Percentiles rank a stretch among this genome's conserved stretches.
phyloP scores from a whole-genome alignment of 2,113 vertebrate species.

The Ellobius talpinus region DNA sequence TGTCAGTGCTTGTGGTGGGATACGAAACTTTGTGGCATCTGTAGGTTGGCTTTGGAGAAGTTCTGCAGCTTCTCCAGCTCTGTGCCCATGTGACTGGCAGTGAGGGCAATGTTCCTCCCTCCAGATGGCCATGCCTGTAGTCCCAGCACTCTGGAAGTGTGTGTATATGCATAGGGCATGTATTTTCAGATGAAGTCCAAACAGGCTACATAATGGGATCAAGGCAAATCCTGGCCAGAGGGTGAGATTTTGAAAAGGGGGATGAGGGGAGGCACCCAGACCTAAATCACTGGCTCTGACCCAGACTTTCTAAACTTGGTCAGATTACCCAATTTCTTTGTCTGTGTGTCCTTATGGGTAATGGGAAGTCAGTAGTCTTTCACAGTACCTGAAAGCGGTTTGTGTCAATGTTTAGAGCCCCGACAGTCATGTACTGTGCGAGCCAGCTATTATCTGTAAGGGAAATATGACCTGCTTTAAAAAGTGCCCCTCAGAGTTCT shows the following conservation, averaged over 20 bases:
- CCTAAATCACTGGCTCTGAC: background rate
- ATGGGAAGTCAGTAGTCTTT: background rate
- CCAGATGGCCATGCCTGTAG: background rate
- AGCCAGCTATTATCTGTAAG: background rate
- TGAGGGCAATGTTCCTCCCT: background rate
- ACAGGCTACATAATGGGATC: background rate
- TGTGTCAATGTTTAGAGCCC: background rate
- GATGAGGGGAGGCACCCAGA: background rate
- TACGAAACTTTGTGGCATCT: background rate
- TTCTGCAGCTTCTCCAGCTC: background rate
- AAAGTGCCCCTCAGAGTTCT: background rate
- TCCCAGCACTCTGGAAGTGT: background rate
- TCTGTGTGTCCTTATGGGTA: background rate
- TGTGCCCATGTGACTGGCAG: background rate
- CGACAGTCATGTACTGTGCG: background rate
- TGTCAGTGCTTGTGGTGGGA: background rate
- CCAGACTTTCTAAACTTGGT: background rate
- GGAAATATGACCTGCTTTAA: background rate
- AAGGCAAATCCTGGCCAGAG: background rate
- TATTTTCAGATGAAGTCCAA: background rate
- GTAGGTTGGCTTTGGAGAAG: background rate
- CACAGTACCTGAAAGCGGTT: background rate
- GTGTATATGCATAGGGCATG: too few species aligned
- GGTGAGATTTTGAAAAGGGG: background rate
- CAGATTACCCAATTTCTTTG: background rate